Base-by-base conservation (phyloP, 2,797 vertebrate species). In the Acrossocheilus fasciatus region DNA sequence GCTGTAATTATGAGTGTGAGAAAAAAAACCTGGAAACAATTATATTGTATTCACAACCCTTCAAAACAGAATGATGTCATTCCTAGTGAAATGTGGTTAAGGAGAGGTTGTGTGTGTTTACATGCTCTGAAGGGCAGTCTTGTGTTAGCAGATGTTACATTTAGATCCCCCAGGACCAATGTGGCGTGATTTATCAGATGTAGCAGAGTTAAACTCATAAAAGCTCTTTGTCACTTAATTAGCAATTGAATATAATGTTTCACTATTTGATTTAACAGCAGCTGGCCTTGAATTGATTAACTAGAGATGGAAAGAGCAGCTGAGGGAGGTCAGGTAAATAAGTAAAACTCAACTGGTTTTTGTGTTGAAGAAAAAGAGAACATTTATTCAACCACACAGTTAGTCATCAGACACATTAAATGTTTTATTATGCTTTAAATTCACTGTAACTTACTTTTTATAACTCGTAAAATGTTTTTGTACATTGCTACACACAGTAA, bases 41-140 rank as follows among this genome's bases (percentile, higher is more conserved):
- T 20, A 52, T 23, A 23, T 39, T 77, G 74, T 6, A 39, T 77
- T 77, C 34, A 77, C 18, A 57, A 39, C 5, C 50, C 47, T 36
- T 76, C 20, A 18, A 76, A 54, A 76, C 74, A 7, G 26, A 68
- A 23, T 81, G 64, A 69, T 69, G 79, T 81, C 45, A 52, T 36
- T 52, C 20, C 18, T 69, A 52, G 34, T 69, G n/a, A 64, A 30
- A 66, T 20, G 26, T 50, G 30, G 26, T 68, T 81, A 36, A 69
- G 20, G 11, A 57, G 75, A 77, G 34, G 20, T 39, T 39, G 34
- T 57, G 47, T 50, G 47, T 36, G 11, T 54, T 76, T 36, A 76
- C 18, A 57, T 77, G 50, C 18, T 15, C 34, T 39, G 18, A 76
- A 23, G 18, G 50, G 30, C 50, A 76, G 18, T 12, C 47, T 54